A percentile compares a stretch with the other conserved stretches of the same genome.
phyloP scores from a whole-genome alignment of 2,888 invertebrate species.

The Drosophila lacicola region DNA sequence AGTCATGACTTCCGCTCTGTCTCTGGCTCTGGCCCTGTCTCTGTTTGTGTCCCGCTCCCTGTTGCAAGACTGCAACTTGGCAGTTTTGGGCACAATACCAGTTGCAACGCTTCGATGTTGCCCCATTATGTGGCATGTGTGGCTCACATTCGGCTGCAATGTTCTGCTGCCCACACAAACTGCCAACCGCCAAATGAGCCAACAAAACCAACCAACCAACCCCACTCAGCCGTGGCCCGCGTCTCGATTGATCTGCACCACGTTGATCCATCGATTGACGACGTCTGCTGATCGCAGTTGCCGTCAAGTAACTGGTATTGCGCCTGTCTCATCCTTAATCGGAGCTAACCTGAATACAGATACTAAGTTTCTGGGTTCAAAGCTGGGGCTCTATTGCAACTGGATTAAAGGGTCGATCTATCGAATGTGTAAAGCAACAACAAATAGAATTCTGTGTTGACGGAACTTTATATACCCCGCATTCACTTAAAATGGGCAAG shows the following conservation, averaged over 20 bases:
- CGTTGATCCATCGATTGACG: constrained; percentile 34
- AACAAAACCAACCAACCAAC: constrained; percentile 3
- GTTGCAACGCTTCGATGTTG: constrained; percentile 52
- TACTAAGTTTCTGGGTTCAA: neutral
- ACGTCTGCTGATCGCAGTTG: constrained; percentile 7
- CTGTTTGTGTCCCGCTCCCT: constrained; percentile 27
- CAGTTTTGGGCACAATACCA: constrained; percentile 68
- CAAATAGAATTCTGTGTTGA: too few relatives aligned
- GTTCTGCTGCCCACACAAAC: constrained; percentile 74
- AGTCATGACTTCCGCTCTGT: constrained; percentile 80
- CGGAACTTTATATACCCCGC: too few relatives aligned
- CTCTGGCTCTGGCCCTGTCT: constrained; percentile 19
- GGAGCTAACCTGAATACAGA: constrained; percentile 1
- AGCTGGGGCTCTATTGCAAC: neutral
- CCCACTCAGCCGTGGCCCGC: constrained; percentile 33
- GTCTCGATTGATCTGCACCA: constrained; percentile 44
- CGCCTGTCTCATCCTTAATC: constrained; percentile 22
- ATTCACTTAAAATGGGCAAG: too few relatives aligned
- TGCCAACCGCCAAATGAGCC: constrained; percentile 47
- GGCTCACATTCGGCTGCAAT: constrained; percentile 63
- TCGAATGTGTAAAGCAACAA: neutral
- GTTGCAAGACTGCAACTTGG: constrained; percentile 36
- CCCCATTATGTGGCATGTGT: constrained; percentile 77
- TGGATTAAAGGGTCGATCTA: neutral
- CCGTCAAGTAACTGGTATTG: constrained; percentile 6